A percentile compares a stretch with the other conserved stretches of the same genome.
Conservation (phyloP, 2,888 invertebrate genomes). For the Ormyrus pomaceus region DNA sequence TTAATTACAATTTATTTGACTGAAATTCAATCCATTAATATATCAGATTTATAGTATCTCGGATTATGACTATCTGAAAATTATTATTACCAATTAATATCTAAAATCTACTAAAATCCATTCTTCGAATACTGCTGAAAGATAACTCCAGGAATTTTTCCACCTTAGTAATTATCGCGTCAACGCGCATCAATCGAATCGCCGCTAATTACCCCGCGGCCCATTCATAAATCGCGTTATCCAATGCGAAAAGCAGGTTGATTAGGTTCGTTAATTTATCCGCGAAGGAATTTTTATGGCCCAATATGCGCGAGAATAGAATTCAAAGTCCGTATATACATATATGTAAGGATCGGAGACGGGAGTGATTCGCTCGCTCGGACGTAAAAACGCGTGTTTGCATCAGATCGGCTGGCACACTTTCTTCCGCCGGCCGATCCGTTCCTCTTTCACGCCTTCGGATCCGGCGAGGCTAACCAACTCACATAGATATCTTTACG, state of each 20-base stretch:
- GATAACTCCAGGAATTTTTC: too few species aligned
- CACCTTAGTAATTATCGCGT: too few species aligned
- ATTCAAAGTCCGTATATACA: slow-evolving; percentile 4
- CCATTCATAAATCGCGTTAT: neutral
- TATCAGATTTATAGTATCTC: too few species aligned
- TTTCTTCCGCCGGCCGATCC: slow-evolving; percentile 66
- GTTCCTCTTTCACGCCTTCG: slow-evolving; percentile 62
- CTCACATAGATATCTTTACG: slow-evolving; percentile 43
- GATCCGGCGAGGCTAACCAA: slow-evolving; percentile 39
- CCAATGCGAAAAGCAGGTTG: slow-evolving; percentile 28
- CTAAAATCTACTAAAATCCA: too few species aligned
- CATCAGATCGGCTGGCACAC: slow-evolving; percentile 70
- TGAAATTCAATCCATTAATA: too few species aligned
- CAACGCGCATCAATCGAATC: too few species aligned
- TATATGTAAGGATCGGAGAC: neutral
- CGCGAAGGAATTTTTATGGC: slow-evolving; percentile 41
- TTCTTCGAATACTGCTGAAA: too few species aligned
- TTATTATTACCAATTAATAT: too few species aligned
- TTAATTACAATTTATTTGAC: too few species aligned
- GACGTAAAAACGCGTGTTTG: slow-evolving; percentile 59
- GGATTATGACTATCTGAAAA: too few species aligned
- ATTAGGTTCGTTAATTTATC: slow-evolving; percentile 33
- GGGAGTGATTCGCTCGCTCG: slow-evolving; percentile 22
- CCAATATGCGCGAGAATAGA: slow-evolving; percentile 12
- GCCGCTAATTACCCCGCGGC: too few species aligned